Conservation (phyloP, 2,888 invertebrate species). For the Phyto melanocephala region DNA sequence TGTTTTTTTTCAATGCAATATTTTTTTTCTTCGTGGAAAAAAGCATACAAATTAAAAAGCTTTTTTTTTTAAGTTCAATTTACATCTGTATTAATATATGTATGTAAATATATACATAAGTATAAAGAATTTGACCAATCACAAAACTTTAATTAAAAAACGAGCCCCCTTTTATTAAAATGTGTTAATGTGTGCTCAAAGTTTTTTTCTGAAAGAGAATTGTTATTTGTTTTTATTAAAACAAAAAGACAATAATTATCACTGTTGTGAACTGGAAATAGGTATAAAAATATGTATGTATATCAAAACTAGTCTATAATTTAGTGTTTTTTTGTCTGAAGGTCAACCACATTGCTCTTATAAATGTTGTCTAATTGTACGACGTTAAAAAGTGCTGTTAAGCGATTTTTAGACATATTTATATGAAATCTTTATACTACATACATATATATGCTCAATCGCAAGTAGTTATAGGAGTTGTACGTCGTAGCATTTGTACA, state of each 20-base stretch:
- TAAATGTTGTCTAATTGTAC: too few species aligned
- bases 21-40: not conserved
- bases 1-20: not conserved
- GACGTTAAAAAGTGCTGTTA: too few species aligned
- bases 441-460: too few species aligned
- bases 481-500: too few species aligned
- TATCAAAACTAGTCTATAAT: not conserved
- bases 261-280: slow-evolving; percentile 7
- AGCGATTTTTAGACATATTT: too few species aligned
- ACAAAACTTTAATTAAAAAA: not conserved
- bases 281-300: not conserved
- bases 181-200: slow-evolving; percentile 18
- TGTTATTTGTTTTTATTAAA: too few species aligned
- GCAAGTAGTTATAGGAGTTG: too few species aligned
- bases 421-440: too few species aligned
- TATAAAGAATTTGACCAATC: slow-evolving; percentile 48
- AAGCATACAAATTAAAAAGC: not conserved
- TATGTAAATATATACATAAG: too few species aligned
- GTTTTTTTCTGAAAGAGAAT: too few species aligned
- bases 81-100: too few species aligned
- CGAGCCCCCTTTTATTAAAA: slow-evolving; percentile 50
- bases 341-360: slow-evolving; percentile 28
- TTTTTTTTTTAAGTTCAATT: not conserved
- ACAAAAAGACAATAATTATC: too few species aligned
- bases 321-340: slow-evolving; percentile 7